phyloP scores from a whole-genome alignment of 2,888 invertebrate species.

The Agriopis aurantiaria region DNA sequence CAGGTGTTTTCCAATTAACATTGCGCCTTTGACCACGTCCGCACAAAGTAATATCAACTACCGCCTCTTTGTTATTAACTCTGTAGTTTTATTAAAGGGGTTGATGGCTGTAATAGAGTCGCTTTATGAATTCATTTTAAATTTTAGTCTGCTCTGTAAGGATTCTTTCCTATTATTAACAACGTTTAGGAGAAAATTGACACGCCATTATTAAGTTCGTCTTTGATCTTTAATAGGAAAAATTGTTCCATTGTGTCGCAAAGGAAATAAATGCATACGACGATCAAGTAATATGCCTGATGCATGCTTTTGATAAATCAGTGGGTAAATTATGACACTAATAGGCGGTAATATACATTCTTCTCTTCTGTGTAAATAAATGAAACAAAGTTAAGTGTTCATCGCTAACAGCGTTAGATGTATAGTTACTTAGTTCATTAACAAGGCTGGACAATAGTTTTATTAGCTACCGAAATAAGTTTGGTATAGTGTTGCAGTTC shows the following conservation, averaged over 20 bases:
- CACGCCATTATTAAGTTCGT: background rate
- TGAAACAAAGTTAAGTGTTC: slow-evolving; percentile 6
- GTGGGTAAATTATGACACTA: background rate
- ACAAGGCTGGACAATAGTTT: slow-evolving; percentile 74
- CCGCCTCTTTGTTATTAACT: slow-evolving; percentile 74
- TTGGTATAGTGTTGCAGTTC: slow-evolving; percentile 76
- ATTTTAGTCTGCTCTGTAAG: slow-evolving; percentile 21
- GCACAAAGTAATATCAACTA: slow-evolving; percentile 72
- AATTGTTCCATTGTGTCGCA: background rate
- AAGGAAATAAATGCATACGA: background rate
- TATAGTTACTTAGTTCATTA: slow-evolving; percentile 59
- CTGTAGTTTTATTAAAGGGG: slow-evolving; percentile 73
- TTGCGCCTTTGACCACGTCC: slow-evolving; percentile 81
- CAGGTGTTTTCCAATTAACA: slow-evolving; percentile 86
- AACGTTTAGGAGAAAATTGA: background rate
- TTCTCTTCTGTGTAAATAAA: background rate
- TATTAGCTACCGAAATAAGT: slow-evolving; percentile 83
- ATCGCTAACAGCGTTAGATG: slow-evolving; percentile 7
- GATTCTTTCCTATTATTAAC: slow-evolving; percentile 24
- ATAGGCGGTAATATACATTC: background rate
- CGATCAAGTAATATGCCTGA: background rate
- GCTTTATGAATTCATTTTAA: slow-evolving; percentile 52
- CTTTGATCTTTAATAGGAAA: background rate
- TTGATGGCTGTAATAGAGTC: slow-evolving; percentile 65
- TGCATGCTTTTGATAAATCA: background rate